Base-by-base conservation (phyloP, 2,888 invertebrate species). In the Agrochola lychnidis region DNA sequence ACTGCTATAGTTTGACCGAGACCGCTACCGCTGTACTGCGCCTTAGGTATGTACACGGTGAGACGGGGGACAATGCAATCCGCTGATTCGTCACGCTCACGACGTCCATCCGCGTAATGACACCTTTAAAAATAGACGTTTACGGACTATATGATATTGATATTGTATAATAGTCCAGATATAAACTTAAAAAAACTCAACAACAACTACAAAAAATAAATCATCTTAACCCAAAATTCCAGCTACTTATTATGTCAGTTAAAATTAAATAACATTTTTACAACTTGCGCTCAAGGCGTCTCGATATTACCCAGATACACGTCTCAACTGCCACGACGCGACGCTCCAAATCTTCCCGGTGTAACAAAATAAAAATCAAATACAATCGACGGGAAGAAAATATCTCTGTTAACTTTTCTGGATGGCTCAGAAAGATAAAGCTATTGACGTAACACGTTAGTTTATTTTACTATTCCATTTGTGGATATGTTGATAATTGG, bases 301-400 rank as follows among this genome's bases (percentile, higher is more conserved):
- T n/a, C 42, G 56, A 61, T 70, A 66, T 69, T 62, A 82, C 59
- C 25, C 48, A 61, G 56, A 82, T 77, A 82, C 45, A 70, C 75
- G 62, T 82, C 66, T 66, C 42, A 56, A 42, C 56, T 82, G 62
- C 42, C 42, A 70, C 64, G 9, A 45, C 19, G n/a, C 75, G 61
- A 64, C 25, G 40, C 53, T 82, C 78, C 61, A 66, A 80, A 80
- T 77, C 61, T 62, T 70, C 42, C 48, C 48, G 7, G 40, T 12
- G 59, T 77, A 48, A 56, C 59, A 70, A 66, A 69, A 77, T 76
- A 68, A 63, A 73, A 79, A 79, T 75, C 82, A 79, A 79, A 77
- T 40, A 77, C 61, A 77, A 70, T 70, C n/a, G 30, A 66, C 40
- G 10, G 19, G 22, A 25, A 70, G 82, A 82, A 82, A 80, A 61